These are phyloP conservation scores for Artibeus lituratus DNA, from an alignment of 2,797 vertebrate genomes.

Conservation along the genomic window DNA sequence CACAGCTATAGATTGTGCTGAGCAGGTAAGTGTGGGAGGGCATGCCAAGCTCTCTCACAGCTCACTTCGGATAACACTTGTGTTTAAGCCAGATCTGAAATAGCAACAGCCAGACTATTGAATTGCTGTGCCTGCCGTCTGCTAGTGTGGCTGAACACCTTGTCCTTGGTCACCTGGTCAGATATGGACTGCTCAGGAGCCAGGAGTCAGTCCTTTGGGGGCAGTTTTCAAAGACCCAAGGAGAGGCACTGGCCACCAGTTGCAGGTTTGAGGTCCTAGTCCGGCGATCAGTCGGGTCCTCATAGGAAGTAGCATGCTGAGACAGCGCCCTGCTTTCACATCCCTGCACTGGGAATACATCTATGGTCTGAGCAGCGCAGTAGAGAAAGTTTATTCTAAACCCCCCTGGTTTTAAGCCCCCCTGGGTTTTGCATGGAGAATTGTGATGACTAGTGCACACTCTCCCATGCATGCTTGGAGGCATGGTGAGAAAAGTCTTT, in stretches of 20 bases:
- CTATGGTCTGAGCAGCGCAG: background rate
- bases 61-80: background rate
- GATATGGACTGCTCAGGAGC: background rate
- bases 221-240: background rate
- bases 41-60: background rate
- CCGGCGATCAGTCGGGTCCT: background rate
- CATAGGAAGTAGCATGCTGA: background rate
- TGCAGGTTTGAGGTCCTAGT: background rate
- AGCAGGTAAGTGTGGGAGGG: constrained; percentile 84
- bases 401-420: no score
- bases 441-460: background rate
- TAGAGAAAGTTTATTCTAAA: background rate
- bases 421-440: background rate
- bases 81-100: background rate
- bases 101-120: fast-evolving
- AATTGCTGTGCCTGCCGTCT: fast-evolving
- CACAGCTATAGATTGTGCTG: constrained; percentile 89
- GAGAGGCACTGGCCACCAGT: background rate
- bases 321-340: fast-evolving
- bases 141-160: background rate
- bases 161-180: background rate
- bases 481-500: background rate
- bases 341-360: background rate
- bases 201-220: background rate
- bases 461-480: background rate